phyloP scores from a whole-genome alignment of 2,113 vertebrate genomes.

The Balaeniceps rex region DNA sequence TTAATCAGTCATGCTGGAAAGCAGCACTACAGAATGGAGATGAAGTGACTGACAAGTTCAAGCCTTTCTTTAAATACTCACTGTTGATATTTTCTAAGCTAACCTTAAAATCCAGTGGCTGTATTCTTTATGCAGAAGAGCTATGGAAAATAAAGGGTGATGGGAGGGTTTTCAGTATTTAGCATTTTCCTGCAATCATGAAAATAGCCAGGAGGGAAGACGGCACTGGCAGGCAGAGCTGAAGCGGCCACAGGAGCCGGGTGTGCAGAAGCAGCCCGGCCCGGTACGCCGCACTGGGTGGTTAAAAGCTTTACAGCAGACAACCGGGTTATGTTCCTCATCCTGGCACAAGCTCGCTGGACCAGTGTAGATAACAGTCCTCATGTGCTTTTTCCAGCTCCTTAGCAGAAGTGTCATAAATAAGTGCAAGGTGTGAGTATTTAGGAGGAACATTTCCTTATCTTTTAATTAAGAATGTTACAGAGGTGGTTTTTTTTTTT shows the following conservation, averaged over 20 bases:
- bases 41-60: not conserved
- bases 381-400: not conserved
- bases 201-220: not conserved
- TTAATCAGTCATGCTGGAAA: not conserved
- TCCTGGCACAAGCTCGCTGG: not conserved
- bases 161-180: not conserved
- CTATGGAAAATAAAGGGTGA: not conserved
- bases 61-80: not conserved
- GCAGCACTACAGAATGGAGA: not conserved
- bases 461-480: conserved; percentile 50
- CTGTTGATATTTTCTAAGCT: not conserved
- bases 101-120: not conserved
- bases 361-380: not conserved
- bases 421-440: not conserved
- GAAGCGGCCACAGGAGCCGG: accelerated
- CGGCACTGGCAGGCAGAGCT: not conserved
- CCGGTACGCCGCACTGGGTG: accelerated
- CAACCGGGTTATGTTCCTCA: not conserved
- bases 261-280: not conserved
- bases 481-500: not conserved
- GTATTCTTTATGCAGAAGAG: not conserved
- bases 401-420: conserved; percentile 3
- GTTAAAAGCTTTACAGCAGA: not conserved
- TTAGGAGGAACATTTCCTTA: conserved; percentile 32
- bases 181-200: not conserved